phyloP scores from a whole-genome alignment of 2,797 vertebrate genomes.

The Protosalanx chinensis region DNA sequence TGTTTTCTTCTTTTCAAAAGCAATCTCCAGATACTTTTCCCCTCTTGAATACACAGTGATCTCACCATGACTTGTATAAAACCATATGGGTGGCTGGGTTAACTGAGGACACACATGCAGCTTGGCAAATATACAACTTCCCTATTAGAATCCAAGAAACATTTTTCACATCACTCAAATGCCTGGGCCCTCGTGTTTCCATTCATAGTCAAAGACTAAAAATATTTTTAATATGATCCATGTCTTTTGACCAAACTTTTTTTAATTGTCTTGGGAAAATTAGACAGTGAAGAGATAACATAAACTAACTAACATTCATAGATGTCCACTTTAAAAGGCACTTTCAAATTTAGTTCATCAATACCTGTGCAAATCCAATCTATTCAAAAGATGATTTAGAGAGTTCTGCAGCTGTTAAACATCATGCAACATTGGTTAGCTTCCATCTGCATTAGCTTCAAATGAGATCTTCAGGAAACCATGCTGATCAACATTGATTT shows the following conservation, averaged over 20 bases:
- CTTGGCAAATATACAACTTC: slow-evolving; percentile 77
- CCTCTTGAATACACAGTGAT: slow-evolving; percentile 54
- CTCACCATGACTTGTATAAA: slow-evolving; percentile 75
- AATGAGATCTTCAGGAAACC: background rate
- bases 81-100: slow-evolving; percentile 78
- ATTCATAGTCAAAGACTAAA: slow-evolving; percentile 55
- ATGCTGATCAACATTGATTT: background rate
- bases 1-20: slow-evolving; percentile 47
- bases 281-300: slow-evolving; percentile 7
- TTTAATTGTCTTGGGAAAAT: slow-evolving; percentile 12
- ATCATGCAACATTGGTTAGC: background rate
- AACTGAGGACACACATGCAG: slow-evolving; percentile 77
- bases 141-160: slow-evolving; percentile 78
- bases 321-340: background rate
- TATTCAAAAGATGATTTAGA: background rate
- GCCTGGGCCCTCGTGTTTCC: slow-evolving; percentile 60
- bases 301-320: background rate
- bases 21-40: slow-evolving; percentile 61
- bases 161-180: slow-evolving; percentile 77
- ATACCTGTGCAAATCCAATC: background rate
- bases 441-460: background rate
- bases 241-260: slow-evolving; percentile 33
- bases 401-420: background rate
- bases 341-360: background rate
- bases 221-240: slow-evolving; percentile 35